Conservation (phyloP, 2,113 vertebrate species). For the Rhinichthys klamathensis region DNA sequence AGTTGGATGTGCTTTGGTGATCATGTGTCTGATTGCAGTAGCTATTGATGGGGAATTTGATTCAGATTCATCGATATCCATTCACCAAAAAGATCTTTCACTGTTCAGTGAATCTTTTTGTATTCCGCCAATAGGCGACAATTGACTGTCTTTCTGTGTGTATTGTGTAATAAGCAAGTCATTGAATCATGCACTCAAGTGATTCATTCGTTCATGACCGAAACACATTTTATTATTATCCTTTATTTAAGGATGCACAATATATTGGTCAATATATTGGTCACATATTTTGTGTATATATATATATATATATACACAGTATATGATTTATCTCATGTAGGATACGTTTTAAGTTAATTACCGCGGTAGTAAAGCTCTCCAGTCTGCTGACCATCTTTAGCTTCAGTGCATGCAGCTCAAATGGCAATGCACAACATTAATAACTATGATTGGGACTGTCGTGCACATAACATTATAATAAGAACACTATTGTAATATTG, state of each 20-base stretch:
- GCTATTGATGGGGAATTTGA: neutral
- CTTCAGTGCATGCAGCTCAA: too few relatives aligned
- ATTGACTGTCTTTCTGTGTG: neutral
- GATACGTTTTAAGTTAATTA: too few relatives aligned
- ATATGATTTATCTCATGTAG: too few relatives aligned
- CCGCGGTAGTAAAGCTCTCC: too few relatives aligned
- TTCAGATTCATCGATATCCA: neutral
- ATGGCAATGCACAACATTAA: too few relatives aligned
- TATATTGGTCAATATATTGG: too few relatives aligned
- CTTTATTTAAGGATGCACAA: neutral
- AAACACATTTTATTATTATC: neutral
- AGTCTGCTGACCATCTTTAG: too few relatives aligned
- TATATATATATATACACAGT: too few relatives aligned
- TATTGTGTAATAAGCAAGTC: neutral
- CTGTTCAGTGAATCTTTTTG: neutral
- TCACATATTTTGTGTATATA: too few relatives aligned
- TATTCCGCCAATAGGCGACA: neutral
- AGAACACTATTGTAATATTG: too few relatives aligned
- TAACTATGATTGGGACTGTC: too few relatives aligned
- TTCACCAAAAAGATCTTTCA: neutral
- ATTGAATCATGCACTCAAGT: neutral
- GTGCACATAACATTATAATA: too few relatives aligned
- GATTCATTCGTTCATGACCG: neutral
- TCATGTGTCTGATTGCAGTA: neutral
- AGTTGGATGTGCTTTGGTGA: neutral